A percentile compares a stretch with the other conserved stretches of the same genome.
phyloP scores from a whole-genome alignment of 2,113 vertebrate genomes.

The Thinocorus orbignyianus region DNA sequence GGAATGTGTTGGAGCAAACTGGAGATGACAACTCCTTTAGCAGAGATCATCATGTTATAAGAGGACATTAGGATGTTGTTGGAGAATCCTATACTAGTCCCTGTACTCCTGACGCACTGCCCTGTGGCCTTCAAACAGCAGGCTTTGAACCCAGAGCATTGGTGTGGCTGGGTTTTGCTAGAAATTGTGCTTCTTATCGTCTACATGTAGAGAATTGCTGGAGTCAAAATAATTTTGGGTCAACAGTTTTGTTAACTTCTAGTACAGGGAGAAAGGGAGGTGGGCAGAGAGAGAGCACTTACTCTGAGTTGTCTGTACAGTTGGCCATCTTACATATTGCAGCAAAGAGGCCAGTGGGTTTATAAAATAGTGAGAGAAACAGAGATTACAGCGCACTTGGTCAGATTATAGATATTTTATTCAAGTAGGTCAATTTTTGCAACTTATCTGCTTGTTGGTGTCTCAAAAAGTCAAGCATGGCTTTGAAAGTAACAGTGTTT shows the following conservation, averaged over 20 bases:
- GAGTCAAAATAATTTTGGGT: neutral
- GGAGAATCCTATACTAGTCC: neutral
- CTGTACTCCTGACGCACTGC: neutral
- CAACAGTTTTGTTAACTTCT: neutral
- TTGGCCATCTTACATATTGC: neutral
- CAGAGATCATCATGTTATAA: neutral
- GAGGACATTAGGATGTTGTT: neutral
- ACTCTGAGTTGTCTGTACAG: neutral
- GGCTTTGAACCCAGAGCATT: neutral
- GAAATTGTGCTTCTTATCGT: neutral
- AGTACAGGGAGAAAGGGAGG: neutral
- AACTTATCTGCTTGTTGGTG: neutral
- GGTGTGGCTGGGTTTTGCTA: neutral
- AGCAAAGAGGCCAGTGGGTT: neutral
- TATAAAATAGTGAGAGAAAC: neutral
- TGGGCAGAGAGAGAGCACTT: neutral
- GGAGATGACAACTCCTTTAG: neutral
- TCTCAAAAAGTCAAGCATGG: neutral
- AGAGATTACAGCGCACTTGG: neutral
- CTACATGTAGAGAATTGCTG: neutral
- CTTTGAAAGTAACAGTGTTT: constrained; percentile 12
- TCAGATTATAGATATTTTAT: constrained; percentile 37
- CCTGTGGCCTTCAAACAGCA: neutral
- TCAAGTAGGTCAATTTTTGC: constrained; percentile 30
- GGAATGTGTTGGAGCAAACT: neutral